Evolutionary conservation across 2,888 invertebrate species (phyloP).

Genomic region (Halictus ligatus): DNA sequence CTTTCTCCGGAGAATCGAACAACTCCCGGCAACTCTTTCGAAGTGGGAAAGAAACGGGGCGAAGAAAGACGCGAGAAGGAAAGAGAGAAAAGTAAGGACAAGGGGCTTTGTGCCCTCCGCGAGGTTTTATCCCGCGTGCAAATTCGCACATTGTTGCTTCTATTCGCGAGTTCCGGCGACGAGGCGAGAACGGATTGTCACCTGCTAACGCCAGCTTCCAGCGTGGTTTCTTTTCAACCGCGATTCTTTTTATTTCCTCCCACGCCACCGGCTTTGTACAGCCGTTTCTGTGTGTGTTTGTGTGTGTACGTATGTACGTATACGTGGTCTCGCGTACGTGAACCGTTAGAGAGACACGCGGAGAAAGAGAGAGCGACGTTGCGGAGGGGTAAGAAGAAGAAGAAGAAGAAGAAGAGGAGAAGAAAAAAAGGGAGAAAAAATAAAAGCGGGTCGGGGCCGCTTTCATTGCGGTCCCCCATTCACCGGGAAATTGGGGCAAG

Average conservation of each 20-base stretch:
- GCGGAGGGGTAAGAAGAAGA: background rate
- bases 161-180: conserved; percentile 45
- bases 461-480: conserved; percentile 74
- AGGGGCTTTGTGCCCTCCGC: conserved; percentile 32
- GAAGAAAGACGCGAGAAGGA: background rate
- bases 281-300: background rate
- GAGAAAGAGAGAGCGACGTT: background rate
- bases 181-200: conserved; percentile 51
- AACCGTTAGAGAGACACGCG: background rate
- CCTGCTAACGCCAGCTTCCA: conserved; percentile 38
- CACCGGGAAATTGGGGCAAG: conserved; percentile 77
- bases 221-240: conserved; percentile 56
- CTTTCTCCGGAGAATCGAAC: background rate
- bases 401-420: conserved; percentile 27
- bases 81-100: background rate
- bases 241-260: conserved; percentile 47
- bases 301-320: background rate
- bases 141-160: conserved; percentile 58
- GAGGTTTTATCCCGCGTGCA: conserved; percentile 39
- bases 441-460: conserved; percentile 71
- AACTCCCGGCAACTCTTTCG: background rate
- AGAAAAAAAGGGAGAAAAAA: conserved; percentile 41
- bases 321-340: conserved; percentile 27
- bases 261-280: conserved; percentile 3
- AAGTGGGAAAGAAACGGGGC: background rate